These are phyloP conservation scores for Corythornis madagascariensis DNA, from an alignment of 2,113 vertebrate genomes.

Conservation along the genomic window DNA sequence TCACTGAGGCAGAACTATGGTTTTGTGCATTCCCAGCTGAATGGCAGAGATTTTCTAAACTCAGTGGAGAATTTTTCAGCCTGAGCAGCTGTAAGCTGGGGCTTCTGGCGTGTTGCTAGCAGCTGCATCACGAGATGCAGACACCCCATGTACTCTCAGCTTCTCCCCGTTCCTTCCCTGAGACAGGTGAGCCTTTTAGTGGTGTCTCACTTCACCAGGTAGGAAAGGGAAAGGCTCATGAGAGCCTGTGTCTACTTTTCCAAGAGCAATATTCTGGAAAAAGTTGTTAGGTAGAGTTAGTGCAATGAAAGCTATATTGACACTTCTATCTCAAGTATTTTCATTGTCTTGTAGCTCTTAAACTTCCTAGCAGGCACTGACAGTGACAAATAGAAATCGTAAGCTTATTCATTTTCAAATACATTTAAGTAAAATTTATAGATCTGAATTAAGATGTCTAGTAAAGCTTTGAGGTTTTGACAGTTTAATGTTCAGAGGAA, in stretches of 20 bases:
- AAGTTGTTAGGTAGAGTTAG: not conserved
- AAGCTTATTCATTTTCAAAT: not conserved
- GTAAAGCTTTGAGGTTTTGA: conserved; percentile 32
- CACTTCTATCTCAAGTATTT: not conserved
- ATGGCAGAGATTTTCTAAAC: not conserved
- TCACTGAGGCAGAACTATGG: not conserved
- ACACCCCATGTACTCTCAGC: accelerated
- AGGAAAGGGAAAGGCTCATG: not conserved
- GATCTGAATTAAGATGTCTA: not conserved
- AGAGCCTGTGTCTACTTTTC: not conserved
- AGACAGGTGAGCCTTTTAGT: not conserved
- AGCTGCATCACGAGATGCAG: not conserved
- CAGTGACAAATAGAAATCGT: not conserved
- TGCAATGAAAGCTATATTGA: not conserved
- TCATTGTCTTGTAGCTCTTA: not conserved
- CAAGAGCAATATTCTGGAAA: not conserved
- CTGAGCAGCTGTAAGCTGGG: not conserved
- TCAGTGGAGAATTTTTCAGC: not conserved
- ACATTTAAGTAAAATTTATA: not conserved
- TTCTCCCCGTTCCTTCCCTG: not conserved
- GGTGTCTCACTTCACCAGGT: accelerated
- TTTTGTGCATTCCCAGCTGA: not conserved
- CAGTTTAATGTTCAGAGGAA: not conserved
- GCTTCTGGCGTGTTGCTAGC: not conserved
- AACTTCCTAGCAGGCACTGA: not conserved